A percentile compares a stretch with the other conserved stretches of the same genome.
Evolutionary conservation across 2,797 vertebrate genomes (phyloP).

Genomic region (Neosilurus mollespiculum): DNA sequence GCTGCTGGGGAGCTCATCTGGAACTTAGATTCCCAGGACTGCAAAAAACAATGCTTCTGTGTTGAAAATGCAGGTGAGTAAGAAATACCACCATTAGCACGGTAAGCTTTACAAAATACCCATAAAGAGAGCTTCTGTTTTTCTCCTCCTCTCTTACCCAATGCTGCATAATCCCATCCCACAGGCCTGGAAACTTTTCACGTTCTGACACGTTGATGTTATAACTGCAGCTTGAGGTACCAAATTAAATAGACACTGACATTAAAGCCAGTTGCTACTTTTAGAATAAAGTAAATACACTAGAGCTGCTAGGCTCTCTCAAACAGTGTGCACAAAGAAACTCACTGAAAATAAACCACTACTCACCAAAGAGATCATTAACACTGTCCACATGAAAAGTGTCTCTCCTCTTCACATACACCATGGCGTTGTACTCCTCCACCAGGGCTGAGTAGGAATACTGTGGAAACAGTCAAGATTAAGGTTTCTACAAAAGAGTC

Average conservation of each 20-base stretch:
- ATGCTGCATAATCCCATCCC: neutral
- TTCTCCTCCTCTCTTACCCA: neutral
- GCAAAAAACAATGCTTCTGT: slow-evolving; percentile 16
- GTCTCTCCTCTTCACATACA: slow-evolving; percentile 86
- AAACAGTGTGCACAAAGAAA: neutral
- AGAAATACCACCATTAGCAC: neutral
- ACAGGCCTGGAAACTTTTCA: slow-evolving; percentile 6
- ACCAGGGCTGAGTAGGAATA: slow-evolving; percentile 81
- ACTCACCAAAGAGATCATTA: slow-evolving; percentile 82
- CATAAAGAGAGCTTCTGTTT: neutral
- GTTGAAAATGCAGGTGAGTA: slow-evolving; percentile 21
- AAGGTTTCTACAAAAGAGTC: neutral
- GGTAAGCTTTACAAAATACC: neutral
- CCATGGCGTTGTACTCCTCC: slow-evolving; percentile 83
- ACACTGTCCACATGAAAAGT: slow-evolving; percentile 90
- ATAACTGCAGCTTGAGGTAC: slow-evolving; percentile 19
- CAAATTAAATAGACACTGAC: slow-evolving; percentile 23
- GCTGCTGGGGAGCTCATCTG: slow-evolving; percentile 33
- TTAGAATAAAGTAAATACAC: slow-evolving; percentile 32
- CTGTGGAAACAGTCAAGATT: slow-evolving; percentile 66
- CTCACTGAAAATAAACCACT: neutral
- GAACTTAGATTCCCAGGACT: slow-evolving; percentile 29
- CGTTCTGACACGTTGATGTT: neutral
- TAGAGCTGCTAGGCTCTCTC: neutral
- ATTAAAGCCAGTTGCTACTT: slow-evolving; percentile 31